Conservation (phyloP, 1,140 invertebrate species). For the Scaptomyza pallida region DNA sequence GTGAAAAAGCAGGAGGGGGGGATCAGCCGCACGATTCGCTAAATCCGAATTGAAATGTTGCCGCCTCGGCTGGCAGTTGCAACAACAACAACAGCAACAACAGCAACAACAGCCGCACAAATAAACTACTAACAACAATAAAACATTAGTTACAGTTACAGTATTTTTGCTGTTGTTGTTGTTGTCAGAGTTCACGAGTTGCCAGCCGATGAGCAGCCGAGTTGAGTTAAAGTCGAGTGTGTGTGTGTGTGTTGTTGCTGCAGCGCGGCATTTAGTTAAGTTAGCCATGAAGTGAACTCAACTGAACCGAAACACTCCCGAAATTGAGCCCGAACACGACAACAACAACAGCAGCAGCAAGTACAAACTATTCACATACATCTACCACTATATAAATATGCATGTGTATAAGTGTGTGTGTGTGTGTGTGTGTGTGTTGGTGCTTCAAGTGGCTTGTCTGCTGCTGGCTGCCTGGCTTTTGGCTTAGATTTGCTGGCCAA, state of each 20-base stretch:
- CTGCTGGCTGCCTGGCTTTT: constrained; percentile 35
- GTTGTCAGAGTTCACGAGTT: constrained; percentile 62
- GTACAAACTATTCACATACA: too few species aligned
- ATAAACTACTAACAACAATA: constrained; percentile 16
- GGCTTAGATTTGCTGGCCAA: constrained; percentile 67
- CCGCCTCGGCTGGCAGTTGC: constrained; percentile 58
- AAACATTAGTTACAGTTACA: constrained; percentile 42
- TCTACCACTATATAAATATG: too few species aligned
- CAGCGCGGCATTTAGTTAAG: constrained; percentile 82
- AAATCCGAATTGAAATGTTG: constrained; percentile 77
- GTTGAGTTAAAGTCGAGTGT: constrained; percentile 52
- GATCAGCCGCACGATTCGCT: constrained; percentile 33
- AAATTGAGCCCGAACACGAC: constrained; percentile 64
- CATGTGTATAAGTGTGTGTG: constrained; percentile 5
- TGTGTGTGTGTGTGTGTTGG: constrained; percentile 49
- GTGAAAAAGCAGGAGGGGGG: constrained; percentile 18
- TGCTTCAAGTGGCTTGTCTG: constrained; percentile 69
- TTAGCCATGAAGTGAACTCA: constrained; percentile 81
- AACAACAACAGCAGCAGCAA: constrained; percentile 33
- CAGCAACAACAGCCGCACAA: constrained; percentile 9
- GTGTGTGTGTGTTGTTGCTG: constrained; percentile 34
- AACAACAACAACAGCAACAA: constrained; percentile 19
- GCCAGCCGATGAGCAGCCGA: constrained; percentile 61
- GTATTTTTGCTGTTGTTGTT: background rate
- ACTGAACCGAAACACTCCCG: constrained; percentile 75